A percentile compares a stretch with the other conserved stretches of the same genome.
Evolutionary conservation across 2,113 vertebrate species (phyloP).

Genomic region (Gymnobelideus leadbeateri): DNA sequence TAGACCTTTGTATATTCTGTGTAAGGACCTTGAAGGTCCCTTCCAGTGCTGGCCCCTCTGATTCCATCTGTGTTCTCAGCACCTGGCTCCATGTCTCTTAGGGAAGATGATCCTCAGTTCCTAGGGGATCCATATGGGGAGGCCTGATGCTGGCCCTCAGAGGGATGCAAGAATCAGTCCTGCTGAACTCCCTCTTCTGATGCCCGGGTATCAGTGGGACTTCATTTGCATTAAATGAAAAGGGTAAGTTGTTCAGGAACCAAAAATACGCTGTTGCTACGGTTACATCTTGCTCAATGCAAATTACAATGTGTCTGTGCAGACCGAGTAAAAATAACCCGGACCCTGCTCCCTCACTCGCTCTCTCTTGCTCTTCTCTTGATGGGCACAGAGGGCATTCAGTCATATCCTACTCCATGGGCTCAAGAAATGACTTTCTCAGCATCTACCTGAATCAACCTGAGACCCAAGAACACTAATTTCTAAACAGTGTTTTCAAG

Average conservation of each 20-base stretch:
- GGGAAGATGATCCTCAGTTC: background rate
- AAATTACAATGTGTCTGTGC: slow-evolving; percentile 85
- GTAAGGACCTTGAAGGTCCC: background rate
- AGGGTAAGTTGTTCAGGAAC: slow-evolving; percentile 84
- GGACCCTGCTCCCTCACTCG: background rate
- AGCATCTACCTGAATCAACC: background rate
- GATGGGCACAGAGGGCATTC: slow-evolving; percentile 73
- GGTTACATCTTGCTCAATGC: slow-evolving; percentile 86
- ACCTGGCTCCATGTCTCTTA: background rate
- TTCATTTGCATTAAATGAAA: slow-evolving; percentile 87
- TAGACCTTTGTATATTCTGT: background rate
- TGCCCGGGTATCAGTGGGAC: slow-evolving; percentile 78
- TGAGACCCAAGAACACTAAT: background rate
- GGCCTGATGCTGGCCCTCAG: background rate
- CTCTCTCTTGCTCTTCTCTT: slow-evolving; percentile 66
- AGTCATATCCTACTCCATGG: background rate
- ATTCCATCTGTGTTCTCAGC: background rate
- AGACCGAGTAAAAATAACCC: slow-evolving; percentile 84
- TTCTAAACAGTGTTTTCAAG: background rate
- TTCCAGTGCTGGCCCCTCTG: background rate
- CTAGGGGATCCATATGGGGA: background rate
- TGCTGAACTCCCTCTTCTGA: slow-evolving; percentile 73
- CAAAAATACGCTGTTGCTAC: slow-evolving; percentile 88
- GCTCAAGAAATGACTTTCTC: background rate
- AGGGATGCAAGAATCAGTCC: slow-evolving; percentile 66